Percentiles rank a stretch among this genome's conserved stretches.
These are phyloP conservation scores for Eutrigla gurnardus DNA, from an alignment of 2,797 vertebrate genomes.

Conservation along the genomic window DNA sequence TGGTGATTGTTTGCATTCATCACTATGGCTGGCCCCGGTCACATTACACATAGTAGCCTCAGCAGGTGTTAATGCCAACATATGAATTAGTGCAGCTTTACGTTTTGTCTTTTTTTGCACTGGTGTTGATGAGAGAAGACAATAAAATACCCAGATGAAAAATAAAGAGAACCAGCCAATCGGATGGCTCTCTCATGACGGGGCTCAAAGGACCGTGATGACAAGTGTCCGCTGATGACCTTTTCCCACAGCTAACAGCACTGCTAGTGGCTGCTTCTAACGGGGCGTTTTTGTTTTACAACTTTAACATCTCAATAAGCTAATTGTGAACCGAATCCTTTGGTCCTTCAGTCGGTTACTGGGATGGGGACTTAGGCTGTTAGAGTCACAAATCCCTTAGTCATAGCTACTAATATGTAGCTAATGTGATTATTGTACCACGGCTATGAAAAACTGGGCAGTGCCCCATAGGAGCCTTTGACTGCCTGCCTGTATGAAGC, in stretches of 20 bases:
- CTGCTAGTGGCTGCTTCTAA: not conserved
- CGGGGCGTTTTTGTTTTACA: not conserved
- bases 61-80: not conserved
- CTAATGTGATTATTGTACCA: constrained; percentile 1
- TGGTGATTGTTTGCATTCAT: not conserved
- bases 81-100: not conserved
- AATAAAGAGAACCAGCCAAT: not conserved
- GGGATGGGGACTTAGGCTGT: not conserved
- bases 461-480: constrained; percentile 11
- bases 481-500: not conserved
- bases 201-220: not conserved
- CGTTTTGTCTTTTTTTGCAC: not conserved
- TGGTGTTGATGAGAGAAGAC: not conserved
- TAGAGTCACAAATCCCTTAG: constrained; percentile 3
- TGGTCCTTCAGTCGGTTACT: constrained; percentile 20
- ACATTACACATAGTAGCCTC: not conserved
- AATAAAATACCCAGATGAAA: not conserved
- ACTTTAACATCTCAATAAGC: not conserved
- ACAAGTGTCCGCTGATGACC: not conserved
- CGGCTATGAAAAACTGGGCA: constrained; percentile 9
- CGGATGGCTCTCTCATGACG: not conserved
- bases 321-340: not conserved
- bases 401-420: constrained; percentile 20
- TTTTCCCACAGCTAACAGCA: not conserved
- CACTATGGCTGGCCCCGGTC: not conserved